Evolutionary conservation across 2,888 invertebrate species (phyloP), one percentile per base, ranked within the genome.

Genomic region (Ormyrus pomaceus): DNA sequence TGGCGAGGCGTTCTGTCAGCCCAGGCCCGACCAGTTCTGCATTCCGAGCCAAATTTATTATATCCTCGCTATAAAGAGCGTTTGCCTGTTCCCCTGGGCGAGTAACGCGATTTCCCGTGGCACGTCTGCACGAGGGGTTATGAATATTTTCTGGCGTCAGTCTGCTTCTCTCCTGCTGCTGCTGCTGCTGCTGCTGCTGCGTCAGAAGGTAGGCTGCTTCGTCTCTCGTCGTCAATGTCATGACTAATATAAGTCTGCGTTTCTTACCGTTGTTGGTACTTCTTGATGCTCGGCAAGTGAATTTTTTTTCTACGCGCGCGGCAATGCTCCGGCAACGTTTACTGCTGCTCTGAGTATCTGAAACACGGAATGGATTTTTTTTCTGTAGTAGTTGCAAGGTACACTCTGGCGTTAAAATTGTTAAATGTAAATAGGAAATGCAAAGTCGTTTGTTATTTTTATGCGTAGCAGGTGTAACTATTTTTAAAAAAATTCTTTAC

Each of bases 61-160:
- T 4, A 10, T 19, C 6, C 53, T 5, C n/a, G 65, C 46, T 74
- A 55, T 45, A 55, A 64, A 48, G 53, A 51, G 34, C 7, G 61
- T 72, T 61, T 59, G 61, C 51, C 72, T 72, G 11, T n/a, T 34
- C 34, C 34, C 48, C 2, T 11, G 59, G 71, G 10, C 48, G 65
- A 55, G 56, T 77, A 83, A 83, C 81, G 82, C 83, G 83, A 85
- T 86, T 84, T 84, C 84, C 78, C 75, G 79, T 73, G 79, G 83
- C 70, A 75, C 70, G 73, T 74, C 66, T 55, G 77, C 77, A 72
- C 68, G 82, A 74, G 79, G 65, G 79, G 80, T 83, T 84, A 83
- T 82, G 82, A 84, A 85, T 83, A 81, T 82, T 85, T 70, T 80
- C 9, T 53, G 50, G 66, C 6, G 64, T 75, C 55, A 77, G 77